A percentile compares a stretch with the other conserved stretches of the same genome.
These are phyloP conservation scores for Crossoptilon crossoptilon DNA, from an alignment of 2,797 vertebrate genomes.

Conservation along the genomic window DNA sequence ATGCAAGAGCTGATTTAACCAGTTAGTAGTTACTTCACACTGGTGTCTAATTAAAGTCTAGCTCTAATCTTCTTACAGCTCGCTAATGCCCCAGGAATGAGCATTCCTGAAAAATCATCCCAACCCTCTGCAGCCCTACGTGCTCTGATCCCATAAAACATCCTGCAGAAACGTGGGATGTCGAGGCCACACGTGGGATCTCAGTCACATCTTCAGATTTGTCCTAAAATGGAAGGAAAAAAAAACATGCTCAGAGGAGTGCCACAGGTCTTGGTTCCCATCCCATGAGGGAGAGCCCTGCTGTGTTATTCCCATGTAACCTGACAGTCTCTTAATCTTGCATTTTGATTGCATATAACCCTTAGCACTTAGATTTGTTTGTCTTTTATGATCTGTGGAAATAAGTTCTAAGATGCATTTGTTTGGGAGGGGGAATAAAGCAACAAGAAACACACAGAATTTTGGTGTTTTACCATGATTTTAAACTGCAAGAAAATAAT, in stretches of 20 bases:
- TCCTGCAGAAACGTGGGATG: neutral
- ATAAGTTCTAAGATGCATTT: neutral
- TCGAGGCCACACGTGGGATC: neutral
- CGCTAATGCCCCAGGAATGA: neutral
- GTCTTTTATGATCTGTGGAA: conserved; percentile 23
- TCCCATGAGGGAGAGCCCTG: neutral
- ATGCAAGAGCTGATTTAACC: conserved; percentile 18
- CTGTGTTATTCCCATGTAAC: neutral
- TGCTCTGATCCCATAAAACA: neutral
- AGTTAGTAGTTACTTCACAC: neutral
- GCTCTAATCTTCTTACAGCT: neutral
- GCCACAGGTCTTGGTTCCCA: neutral
- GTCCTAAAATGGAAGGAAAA: neutral
- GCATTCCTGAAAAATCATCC: neutral
- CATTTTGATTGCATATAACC: neutral
- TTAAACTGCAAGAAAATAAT: neutral
- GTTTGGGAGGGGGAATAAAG: neutral
- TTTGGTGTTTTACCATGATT: conserved; percentile 21
- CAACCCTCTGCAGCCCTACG: neutral
- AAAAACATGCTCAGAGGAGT: neutral
- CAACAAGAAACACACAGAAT: neutral
- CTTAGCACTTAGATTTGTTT: neutral
- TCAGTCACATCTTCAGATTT: neutral
- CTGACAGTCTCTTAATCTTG: neutral
- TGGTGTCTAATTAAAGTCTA: neutral